These are phyloP conservation scores for Rhineura floridana DNA, from an alignment of 2,113 vertebrate species.

Conservation along the genomic window DNA sequence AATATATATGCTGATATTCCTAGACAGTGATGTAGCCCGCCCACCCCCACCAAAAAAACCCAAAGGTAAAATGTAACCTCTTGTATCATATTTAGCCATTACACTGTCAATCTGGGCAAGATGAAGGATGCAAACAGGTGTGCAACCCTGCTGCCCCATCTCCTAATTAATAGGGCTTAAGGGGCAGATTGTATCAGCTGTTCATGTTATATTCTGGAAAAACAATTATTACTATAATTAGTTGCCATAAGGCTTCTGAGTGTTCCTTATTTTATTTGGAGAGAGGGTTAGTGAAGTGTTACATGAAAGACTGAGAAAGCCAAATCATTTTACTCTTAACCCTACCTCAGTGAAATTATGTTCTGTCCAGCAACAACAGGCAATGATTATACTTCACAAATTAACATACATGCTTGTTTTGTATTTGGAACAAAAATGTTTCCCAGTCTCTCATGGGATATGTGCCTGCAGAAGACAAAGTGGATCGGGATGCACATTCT, in stretches of 20 bases:
- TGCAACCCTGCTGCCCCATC: neutral
- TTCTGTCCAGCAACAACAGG: neutral
- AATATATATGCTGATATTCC: neutral
- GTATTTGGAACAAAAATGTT: neutral
- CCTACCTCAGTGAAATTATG: neutral
- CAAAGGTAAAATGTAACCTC: too few relatives aligned
- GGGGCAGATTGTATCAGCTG: neutral
- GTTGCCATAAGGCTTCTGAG: neutral
- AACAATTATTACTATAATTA: neutral
- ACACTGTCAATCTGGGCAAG: neutral
- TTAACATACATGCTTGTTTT: neutral
- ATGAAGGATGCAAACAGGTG: neutral
- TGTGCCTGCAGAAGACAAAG: neutral
- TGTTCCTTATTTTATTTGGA: neutral
- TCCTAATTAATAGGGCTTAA: neutral
- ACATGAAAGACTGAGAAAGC: neutral
- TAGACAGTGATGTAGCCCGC: neutral
- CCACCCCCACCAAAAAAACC: too few relatives aligned
- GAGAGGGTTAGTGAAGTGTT: neutral
- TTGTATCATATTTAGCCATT: too few relatives aligned
- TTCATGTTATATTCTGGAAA: neutral
- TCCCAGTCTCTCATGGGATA: neutral
- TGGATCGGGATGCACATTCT: neutral
- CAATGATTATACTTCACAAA: neutral
- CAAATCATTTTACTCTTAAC: neutral